A percentile compares a stretch with the other conserved stretches of the same genome.
phyloP scores from a whole-genome alignment of 2,113 vertebrate species.

The Nycticorax nycticorax region DNA sequence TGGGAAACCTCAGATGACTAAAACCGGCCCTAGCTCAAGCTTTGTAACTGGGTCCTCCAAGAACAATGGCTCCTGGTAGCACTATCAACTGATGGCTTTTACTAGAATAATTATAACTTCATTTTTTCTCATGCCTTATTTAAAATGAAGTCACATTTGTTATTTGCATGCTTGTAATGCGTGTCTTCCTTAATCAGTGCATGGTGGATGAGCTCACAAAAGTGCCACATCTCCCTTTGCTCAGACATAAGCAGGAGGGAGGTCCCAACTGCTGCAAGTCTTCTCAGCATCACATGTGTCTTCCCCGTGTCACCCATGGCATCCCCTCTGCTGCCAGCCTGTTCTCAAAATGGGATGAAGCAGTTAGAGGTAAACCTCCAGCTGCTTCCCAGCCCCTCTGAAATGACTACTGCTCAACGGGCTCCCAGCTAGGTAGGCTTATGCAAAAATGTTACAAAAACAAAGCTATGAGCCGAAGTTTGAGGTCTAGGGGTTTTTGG shows the following conservation, averaged over 20 bases:
- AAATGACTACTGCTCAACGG: background rate
- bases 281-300: rapidly evolving
- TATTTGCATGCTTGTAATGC: background rate
- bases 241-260: background rate
- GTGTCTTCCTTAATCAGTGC: background rate
- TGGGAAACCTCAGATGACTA: background rate
- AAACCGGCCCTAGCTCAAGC: background rate
- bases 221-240: background rate
- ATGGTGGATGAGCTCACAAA: background rate
- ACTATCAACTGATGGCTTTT: background rate
- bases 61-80: background rate
- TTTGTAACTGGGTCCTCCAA: background rate
- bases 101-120: background rate
- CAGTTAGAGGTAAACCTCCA: background rate
- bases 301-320: rapidly evolving
- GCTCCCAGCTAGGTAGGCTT: background rate
- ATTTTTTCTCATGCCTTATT: background rate
- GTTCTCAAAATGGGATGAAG: background rate
- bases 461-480: background rate
- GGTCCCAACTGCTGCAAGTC: background rate
- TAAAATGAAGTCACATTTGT: background rate
- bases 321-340: background rate
- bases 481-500: background rate
- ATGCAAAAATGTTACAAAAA: background rate
- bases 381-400: background rate